phyloP scores from a whole-genome alignment of 2,888 invertebrate genomes.

The Lydus trimaculatus region DNA sequence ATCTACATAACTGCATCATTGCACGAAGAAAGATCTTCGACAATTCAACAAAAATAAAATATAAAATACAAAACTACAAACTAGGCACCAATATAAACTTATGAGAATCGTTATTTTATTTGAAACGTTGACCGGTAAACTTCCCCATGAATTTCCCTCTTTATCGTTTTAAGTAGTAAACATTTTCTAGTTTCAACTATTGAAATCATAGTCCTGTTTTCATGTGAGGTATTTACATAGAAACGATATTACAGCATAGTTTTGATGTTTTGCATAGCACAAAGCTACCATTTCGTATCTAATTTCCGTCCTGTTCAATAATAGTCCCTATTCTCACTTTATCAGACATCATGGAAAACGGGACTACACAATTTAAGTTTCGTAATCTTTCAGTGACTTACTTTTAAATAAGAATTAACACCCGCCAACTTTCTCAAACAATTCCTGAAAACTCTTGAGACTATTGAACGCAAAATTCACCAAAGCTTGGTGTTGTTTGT shows the following conservation, averaged over 20 bases:
- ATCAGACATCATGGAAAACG: neutral
- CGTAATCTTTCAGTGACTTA: conserved; percentile 17
- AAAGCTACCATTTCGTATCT: neutral
- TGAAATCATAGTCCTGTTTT: neutral
- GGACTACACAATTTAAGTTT: conserved; percentile 20
- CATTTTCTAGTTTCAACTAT: conserved; percentile 4
- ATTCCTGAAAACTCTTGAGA: neutral
- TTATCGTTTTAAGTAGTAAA: neutral
- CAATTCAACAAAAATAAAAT: no score
- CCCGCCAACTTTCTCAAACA: neutral
- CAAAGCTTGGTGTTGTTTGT: neutral
- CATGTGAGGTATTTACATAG: neutral
- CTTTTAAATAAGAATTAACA: conserved; percentile 14
- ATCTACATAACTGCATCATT: no score
- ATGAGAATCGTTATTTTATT: neutral
- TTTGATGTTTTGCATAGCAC: neutral
- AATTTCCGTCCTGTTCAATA: neutral
- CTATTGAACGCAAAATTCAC: neutral
- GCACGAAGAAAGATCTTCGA: no score
- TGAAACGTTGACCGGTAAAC: neutral
- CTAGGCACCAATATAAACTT: no score
- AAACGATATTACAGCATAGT: neutral
- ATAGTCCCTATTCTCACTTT: neutral
- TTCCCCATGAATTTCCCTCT: no score
- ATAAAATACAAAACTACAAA: no score